Evolutionary conservation across 1,140 invertebrate genomes (phyloP).

Genomic region (Bradysia coprophila): DNA sequence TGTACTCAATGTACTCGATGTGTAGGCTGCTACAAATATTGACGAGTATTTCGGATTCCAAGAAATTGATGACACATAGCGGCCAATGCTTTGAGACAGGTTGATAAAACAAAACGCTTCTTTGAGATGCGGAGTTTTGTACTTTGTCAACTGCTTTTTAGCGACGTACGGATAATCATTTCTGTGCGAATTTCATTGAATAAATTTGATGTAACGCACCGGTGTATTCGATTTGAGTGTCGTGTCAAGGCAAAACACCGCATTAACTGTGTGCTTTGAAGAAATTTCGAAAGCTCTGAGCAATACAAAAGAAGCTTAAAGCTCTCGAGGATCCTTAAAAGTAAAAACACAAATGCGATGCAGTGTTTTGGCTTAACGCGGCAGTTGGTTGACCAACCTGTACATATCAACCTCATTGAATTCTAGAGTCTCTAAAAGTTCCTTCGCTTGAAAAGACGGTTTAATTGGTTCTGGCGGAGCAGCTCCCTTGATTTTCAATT

Average conservation of each 20-base stretch:
- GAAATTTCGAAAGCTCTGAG: no score
- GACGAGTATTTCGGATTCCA: conserved; percentile 53
- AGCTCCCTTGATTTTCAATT: conserved; percentile 2
- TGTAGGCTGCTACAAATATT: conserved; percentile 40
- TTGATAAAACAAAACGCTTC: conserved; percentile 22
- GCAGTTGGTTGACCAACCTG: no score
- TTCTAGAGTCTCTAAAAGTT: conserved; percentile 17
- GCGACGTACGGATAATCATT: conserved; percentile 18
- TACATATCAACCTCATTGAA: conserved; percentile 23
- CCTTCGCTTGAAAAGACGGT: conserved; percentile 13
- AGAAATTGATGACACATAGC: conserved; percentile 36
- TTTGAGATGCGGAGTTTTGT: conserved; percentile 14
- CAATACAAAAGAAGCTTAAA: no score
- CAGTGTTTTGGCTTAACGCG: no score
- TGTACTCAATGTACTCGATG: conserved; percentile 10
- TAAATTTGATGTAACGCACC: no score
- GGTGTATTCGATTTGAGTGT: no score
- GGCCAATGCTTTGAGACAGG: conserved; percentile 17
- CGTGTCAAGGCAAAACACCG: no score
- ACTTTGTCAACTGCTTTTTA: conserved; percentile 10
- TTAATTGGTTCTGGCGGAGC: conserved; percentile 8
- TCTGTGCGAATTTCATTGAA: no score
- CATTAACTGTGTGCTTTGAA: no score
- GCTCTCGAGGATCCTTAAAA: no score
- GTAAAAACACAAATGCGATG: no score